A percentile compares a stretch with the other conserved stretches of the same genome.
Evolutionary conservation across 2,888 invertebrate species (phyloP).

Genomic region (Carabus problematicus): DNA sequence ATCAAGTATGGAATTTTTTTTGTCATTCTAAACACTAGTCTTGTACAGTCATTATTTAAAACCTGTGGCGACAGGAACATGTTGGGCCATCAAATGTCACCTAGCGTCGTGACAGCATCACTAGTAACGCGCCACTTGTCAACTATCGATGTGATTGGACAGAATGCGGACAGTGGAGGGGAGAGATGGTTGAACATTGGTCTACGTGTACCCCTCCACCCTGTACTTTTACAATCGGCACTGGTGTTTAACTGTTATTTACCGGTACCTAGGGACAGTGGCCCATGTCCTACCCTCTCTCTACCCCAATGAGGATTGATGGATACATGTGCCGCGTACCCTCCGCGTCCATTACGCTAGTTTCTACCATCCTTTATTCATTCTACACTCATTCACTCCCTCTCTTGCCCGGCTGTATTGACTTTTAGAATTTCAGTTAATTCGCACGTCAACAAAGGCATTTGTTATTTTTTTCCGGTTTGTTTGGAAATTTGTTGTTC

Average conservation of each 20-base stretch:
- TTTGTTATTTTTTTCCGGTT: conserved; percentile 22
- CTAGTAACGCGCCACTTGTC: conserved; percentile 1
- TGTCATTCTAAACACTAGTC: too few species aligned
- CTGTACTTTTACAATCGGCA: conserved; percentile 16
- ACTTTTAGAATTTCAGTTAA: conserved; percentile 28
- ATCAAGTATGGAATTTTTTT: conserved; percentile 11
- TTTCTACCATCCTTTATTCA: conserved; percentile 23
- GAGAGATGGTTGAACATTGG: neutral
- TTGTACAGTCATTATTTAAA: too few species aligned
- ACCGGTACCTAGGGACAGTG: conserved; percentile 44
- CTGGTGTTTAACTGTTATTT: conserved; percentile 46
- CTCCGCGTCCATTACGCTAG: conserved; percentile 30
- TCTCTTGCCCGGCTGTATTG: conserved; percentile 5
- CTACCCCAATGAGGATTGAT: conserved; percentile 47
- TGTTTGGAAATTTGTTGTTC: conserved; percentile 13
- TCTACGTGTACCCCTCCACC: neutral
- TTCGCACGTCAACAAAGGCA: conserved; percentile 10
- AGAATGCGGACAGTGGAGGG: too few species aligned
- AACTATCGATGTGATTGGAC: neutral
- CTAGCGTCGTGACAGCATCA: conserved; percentile 8
- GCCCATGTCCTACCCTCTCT: conserved; percentile 24
- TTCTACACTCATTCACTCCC: neutral
- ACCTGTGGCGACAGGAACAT: neutral
- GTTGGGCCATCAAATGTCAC: conserved; percentile 14
- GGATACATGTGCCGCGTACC: conserved; percentile 34